phyloP scores from a whole-genome alignment of 2,113 vertebrate species.

The Fulica atra region DNA sequence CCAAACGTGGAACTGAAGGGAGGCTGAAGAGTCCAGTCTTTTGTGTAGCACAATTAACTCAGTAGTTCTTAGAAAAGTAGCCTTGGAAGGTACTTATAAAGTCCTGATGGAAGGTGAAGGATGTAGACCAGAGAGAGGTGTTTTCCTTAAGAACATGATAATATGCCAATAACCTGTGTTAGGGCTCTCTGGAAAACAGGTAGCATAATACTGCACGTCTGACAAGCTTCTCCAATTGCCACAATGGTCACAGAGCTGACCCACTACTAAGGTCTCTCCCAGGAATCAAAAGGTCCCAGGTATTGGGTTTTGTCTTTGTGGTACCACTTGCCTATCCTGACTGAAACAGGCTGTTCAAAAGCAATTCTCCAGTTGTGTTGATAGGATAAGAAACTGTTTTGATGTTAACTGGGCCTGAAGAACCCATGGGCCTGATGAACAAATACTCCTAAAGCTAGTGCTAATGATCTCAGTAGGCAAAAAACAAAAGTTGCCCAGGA shows the following conservation, averaged over 20 bases:
- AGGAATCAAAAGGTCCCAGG: not conserved
- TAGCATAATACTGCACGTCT: not conserved
- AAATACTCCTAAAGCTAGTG: not conserved
- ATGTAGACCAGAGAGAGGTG: not conserved
- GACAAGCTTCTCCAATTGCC: not conserved
- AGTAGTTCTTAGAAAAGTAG: not conserved
- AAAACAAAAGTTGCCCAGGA: not conserved
- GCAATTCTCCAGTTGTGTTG: not conserved
- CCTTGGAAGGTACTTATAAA: not conserved
- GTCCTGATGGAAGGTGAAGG: not conserved
- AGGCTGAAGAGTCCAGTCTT: not conserved
- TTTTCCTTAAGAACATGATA: not conserved
- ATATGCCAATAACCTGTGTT: not conserved
- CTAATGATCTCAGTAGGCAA: not conserved
- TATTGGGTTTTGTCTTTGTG: not conserved
- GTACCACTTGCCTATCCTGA: not conserved
- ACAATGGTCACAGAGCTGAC: not conserved
- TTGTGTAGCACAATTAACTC: not conserved
- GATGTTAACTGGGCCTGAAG: not conserved
- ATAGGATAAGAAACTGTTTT: not conserved
- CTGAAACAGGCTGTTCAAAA: not conserved
- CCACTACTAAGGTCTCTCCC: not conserved
- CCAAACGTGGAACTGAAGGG: conserved; percentile 6
- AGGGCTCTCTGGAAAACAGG: not conserved
- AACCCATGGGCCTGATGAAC: not conserved